Evolutionary conservation across 2,888 invertebrate genomes (phyloP).

Genomic region (Megaustenia siamemsis): DNA sequence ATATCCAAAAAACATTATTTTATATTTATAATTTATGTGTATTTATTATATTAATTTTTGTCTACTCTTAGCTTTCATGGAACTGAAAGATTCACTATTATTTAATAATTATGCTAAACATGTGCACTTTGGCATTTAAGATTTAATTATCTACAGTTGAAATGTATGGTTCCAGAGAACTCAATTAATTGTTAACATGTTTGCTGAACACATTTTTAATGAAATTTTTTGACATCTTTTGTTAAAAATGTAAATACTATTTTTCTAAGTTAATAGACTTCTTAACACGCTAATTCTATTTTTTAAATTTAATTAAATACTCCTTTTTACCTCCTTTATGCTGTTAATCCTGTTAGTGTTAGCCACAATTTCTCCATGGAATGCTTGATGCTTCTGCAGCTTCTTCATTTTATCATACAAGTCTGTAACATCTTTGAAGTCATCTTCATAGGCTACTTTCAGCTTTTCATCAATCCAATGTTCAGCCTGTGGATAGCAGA

Average conservation of each 20-base stretch:
- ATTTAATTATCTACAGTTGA: no score
- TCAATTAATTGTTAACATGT: no score
- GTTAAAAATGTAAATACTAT: no score
- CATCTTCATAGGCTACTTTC: constrained; percentile 89
- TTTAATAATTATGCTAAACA: no score
- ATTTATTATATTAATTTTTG: not conserved
- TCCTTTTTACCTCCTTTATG: constrained; percentile 83
- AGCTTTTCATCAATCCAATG: constrained; percentile 95
- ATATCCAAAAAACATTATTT: no score
- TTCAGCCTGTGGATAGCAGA: constrained; percentile 83
- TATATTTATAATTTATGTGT: not conserved
- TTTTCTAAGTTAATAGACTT: no score
- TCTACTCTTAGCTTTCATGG: not conserved
- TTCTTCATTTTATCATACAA: constrained; percentile 93
- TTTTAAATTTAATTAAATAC: not conserved
- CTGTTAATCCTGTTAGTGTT: constrained; percentile 89
- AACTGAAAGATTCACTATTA: not conserved
- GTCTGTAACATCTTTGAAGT: constrained; percentile 87
- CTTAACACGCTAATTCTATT: not conserved
- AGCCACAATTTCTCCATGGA: constrained; percentile 81
- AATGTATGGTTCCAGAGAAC: no score
- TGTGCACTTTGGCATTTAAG: no score
- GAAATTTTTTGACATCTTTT: no score
- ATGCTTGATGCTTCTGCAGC: constrained; percentile 82
- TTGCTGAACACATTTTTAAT: no score